These are phyloP conservation scores for Lateolabrax maculatus DNA, from an alignment of 2,797 vertebrate species.

Conservation along the genomic window DNA sequence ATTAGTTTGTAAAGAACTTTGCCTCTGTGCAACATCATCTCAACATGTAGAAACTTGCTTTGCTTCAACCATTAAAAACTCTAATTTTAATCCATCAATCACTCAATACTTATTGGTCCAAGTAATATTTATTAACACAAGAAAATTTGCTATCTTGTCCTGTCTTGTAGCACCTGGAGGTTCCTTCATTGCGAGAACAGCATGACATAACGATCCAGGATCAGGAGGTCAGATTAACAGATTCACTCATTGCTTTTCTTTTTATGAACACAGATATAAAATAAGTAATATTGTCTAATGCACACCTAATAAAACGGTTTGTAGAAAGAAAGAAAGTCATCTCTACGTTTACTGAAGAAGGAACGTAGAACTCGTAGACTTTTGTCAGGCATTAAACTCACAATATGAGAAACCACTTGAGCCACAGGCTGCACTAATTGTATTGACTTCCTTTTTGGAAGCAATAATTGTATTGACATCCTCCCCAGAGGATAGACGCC, in stretches of 20 bases:
- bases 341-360: neutral
- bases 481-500: no score
- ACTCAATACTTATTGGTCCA: neutral
- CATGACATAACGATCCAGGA: conserved; percentile 66
- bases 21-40: neutral
- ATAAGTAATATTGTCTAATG: neutral
- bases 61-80: no score
- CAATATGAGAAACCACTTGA: no score
- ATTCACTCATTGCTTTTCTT: neutral
- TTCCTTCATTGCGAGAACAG: conserved; percentile 73
- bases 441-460: neutral
- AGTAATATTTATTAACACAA: neutral
- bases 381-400: neutral
- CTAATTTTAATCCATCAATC: neutral
- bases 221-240: conserved; percentile 77
- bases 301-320: neutral
- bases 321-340: no score
- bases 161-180: conserved; percentile 74
- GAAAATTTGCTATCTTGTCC: conserved; percentile 2
- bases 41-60: neutral
- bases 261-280: neutral
- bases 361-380: neutral
- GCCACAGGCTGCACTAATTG: no score
- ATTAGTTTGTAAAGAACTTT: neutral
- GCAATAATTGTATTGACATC: no score